phyloP scores from a whole-genome alignment of 2,113 vertebrate genomes.

The Myiagra hebetior region DNA sequence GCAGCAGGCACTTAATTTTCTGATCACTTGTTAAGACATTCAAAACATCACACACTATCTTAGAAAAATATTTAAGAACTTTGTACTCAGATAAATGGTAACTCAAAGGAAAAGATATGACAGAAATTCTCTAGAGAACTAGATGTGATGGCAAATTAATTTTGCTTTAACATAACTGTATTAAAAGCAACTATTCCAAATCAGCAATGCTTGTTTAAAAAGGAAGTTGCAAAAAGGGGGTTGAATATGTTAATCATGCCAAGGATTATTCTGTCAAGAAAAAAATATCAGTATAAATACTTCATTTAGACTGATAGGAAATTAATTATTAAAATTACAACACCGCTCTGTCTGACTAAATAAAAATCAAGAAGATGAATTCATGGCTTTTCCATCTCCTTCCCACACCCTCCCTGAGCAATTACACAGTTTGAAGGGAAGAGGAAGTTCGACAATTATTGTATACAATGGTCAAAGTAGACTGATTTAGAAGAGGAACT shows the following conservation, averaged over 20 bases:
- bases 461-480: background rate
- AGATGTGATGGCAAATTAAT: background rate
- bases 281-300: background rate
- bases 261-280: background rate
- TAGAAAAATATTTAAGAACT: background rate
- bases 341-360: background rate
- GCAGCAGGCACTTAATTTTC: background rate
- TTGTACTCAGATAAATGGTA: accelerated
- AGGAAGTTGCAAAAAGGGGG: background rate
- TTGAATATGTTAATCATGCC: background rate
- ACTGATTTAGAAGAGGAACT: slow-evolving; percentile 14
- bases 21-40: background rate
- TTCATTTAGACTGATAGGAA: background rate
- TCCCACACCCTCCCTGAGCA: background rate
- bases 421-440: background rate
- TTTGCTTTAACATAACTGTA: background rate
- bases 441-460: background rate
- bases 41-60: background rate
- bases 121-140: background rate
- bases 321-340: background rate
- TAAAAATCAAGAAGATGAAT: background rate
- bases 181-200: background rate
- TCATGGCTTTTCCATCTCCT: slow-evolving; percentile 15
- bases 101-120: background rate
- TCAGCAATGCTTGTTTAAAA: background rate